phyloP scores from a whole-genome alignment of 2,888 invertebrate genomes.

The Rutpela maculata region DNA sequence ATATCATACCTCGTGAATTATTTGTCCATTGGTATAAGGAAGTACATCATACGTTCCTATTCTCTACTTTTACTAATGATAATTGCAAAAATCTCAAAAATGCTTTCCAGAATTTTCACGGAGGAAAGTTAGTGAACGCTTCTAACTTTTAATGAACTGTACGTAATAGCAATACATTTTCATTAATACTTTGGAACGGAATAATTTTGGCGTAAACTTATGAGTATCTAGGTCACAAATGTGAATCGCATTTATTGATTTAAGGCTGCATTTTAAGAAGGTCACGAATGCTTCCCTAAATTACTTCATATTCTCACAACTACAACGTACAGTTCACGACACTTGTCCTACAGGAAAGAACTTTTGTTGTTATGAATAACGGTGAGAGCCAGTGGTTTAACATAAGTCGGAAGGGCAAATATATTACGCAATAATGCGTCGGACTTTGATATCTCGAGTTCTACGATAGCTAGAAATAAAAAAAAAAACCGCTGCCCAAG shows the following conservation, averaged over 20 bases:
- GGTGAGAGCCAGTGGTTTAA: too few species aligned
- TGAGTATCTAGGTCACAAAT: conserved; percentile 4
- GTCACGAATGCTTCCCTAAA: neutral
- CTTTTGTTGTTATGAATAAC: too few species aligned
- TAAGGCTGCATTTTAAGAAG: neutral
- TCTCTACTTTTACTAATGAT: conserved; percentile 26
- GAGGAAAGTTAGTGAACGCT: neutral
- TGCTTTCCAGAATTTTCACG: conserved; percentile 5
- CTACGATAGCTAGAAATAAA: too few species aligned
- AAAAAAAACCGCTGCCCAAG: too few species aligned
- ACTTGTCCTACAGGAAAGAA: neutral
- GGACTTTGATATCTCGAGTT: too few species aligned
- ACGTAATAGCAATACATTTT: neutral
- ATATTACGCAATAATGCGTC: too few species aligned
- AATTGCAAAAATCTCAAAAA: conserved; percentile 14
- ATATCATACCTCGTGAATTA: neutral
- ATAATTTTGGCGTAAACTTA: neutral
- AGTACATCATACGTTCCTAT: neutral
- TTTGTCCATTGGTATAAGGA: conserved; percentile 1
- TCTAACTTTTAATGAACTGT: neutral
- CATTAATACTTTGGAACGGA: neutral
- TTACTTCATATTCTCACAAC: neutral
- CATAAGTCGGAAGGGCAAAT: too few species aligned
- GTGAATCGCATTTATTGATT: neutral
- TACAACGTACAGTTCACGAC: neutral